These are phyloP conservation scores for Zaprionus obscuricornis DNA, from an alignment of 2,888 invertebrate genomes.

Conservation along the genomic window DNA sequence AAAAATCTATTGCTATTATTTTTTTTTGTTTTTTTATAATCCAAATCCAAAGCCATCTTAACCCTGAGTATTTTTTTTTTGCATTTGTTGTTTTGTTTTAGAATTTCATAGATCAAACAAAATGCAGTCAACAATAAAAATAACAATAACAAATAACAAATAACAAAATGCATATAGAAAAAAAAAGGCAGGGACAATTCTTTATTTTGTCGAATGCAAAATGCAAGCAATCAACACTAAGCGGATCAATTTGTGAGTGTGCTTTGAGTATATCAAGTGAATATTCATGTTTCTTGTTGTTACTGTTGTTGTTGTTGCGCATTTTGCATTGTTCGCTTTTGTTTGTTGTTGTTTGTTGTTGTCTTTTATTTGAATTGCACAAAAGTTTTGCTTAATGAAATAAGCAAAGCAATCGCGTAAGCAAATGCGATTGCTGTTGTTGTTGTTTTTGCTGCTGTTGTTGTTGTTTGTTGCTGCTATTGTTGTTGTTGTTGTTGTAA, in stretches of 20 bases:
- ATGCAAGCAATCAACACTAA: slow-evolving; percentile 71
- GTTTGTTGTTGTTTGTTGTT: slow-evolving; percentile 8
- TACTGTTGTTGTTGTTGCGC: slow-evolving; percentile 25
- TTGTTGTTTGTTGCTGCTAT: slow-evolving; percentile 13
- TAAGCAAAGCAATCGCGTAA: slow-evolving; percentile 68
- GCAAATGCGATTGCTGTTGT: slow-evolving; percentile 50
- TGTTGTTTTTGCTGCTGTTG: slow-evolving; percentile 22
- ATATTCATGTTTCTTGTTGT: slow-evolving; percentile 23
- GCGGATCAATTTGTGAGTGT: slow-evolving; percentile 67
- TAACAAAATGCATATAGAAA: slow-evolving; percentile 8
- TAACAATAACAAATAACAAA: slow-evolving; percentile 1
- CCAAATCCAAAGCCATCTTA: no score
- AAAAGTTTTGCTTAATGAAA: slow-evolving; percentile 70
- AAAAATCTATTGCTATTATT: no score
- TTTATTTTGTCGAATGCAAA: slow-evolving; percentile 53
- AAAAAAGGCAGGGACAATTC: slow-evolving; percentile 17
- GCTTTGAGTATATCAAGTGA: slow-evolving; percentile 39
- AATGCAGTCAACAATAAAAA: slow-evolving; percentile 6
- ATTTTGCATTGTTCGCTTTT: slow-evolving; percentile 26
- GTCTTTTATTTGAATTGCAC: slow-evolving; percentile 54
- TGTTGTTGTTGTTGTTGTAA: no score
- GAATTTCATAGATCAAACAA: slow-evolving; percentile 59
- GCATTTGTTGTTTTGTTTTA: no score
- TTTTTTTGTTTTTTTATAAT: no score
- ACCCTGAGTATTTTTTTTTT: no score